Evolutionary conservation across 2,888 invertebrate genomes (phyloP).

Genomic region (Geophilus truncorum): DNA sequence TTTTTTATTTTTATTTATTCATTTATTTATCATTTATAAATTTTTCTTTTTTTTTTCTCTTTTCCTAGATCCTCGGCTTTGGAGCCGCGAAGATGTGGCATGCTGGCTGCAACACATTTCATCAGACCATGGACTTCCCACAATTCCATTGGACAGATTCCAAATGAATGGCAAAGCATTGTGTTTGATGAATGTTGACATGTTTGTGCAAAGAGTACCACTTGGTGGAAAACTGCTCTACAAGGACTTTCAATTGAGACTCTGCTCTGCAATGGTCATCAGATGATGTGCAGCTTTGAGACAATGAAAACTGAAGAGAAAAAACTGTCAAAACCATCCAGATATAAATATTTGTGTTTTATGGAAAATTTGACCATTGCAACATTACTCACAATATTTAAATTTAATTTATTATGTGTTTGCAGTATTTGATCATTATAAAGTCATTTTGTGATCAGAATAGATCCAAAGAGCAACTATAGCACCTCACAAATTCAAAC

Average conservation of each 20-base stretch:
- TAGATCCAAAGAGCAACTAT: background rate
- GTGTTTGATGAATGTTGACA: conserved; percentile 69
- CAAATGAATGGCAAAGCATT: conserved; percentile 76
- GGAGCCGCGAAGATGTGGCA: conserved; percentile 65
- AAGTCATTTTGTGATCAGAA: background rate
- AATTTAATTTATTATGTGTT: background rate
- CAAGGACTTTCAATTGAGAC: conserved; percentile 64
- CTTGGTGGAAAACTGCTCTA: conserved; percentile 62
- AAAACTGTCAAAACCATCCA: background rate
- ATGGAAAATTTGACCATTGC: background rate
- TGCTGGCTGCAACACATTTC: conserved; percentile 61
- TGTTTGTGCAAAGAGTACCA: conserved; percentile 68
- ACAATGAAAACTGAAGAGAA: background rate
- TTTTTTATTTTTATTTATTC: too few species aligned
- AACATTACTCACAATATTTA: background rate
- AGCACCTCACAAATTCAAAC: too few species aligned
- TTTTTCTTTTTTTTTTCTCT: conserved; percentile 39
- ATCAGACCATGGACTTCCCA: conserved; percentile 56
- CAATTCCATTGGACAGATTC: conserved; percentile 59
- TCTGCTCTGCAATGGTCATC: conserved; percentile 62
- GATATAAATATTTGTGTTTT: background rate
- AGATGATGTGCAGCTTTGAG: background rate
- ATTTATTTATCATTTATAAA: too few species aligned
- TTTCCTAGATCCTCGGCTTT: conserved; percentile 65
- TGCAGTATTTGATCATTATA: too few species aligned